Evolutionary conservation across 2,888 invertebrate species (phyloP), one percentile per base, ranked within the genome.

Genomic region (Zelleria hepariella): DNA sequence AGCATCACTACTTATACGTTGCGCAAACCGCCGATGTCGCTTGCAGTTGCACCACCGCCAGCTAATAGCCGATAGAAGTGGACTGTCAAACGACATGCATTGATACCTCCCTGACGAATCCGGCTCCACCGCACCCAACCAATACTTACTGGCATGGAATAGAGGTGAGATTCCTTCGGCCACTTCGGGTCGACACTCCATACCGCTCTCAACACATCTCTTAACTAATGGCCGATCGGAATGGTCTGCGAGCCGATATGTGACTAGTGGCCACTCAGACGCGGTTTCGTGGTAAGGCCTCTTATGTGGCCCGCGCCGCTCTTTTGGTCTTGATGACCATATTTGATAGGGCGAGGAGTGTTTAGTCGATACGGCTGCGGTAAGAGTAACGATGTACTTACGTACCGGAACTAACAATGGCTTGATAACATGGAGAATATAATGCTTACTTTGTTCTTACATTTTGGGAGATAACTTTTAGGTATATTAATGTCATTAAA

Each of bases 211-310:
- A 55, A 32, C 32, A 32, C 55, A 27, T 26, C 55, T 55, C 55
- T 55, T 55, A 55, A 55, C 55, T 55, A 55, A 55, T 55, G 55
- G 55, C 32, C 27, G 55, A 55, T 55, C 32, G 55, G 55, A 55
- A 32, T 32, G 55, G 21, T 21, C 55, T 27, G 53, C 51, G 21
- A 51, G 23, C 26, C 24, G 55, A 55, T 55, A 55, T 32, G 27
- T n/a, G 53, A 51, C 51, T 51, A 25, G 53, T n/a, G 24, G 53
- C 32, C 55, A 18, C 55, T 55, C 32, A 32, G 1, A 55, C 20
- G 55, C 32, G 18, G 20, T 26, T 32, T 27, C 18, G 55, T 21
- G 27, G 55, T 18, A 20, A 55, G 27, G 53, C 27, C 21, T 32
- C 32, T 55, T 55, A 27, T 32, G 21, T 5, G n/a, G 25, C n/a